Conservation (phyloP, 1,140 invertebrate genomes). For the Drosophila kurseongensis region DNA sequence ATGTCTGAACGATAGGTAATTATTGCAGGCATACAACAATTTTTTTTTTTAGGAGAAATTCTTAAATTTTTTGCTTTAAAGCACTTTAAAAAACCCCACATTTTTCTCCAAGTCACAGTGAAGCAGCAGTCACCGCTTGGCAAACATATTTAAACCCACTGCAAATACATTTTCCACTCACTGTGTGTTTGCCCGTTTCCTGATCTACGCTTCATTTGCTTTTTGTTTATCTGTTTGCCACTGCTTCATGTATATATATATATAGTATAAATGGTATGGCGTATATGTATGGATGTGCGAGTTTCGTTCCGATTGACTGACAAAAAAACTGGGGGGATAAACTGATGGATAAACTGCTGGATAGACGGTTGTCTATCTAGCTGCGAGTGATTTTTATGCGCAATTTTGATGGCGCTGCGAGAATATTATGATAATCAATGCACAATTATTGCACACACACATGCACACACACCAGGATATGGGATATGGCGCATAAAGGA, state of each 20-base stretch:
- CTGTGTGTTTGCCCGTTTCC: slow-evolving; percentile 7
- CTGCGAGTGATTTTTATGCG: slow-evolving; percentile 46
- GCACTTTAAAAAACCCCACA: neutral
- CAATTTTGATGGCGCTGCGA: slow-evolving; percentile 60
- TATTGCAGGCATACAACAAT: no score
- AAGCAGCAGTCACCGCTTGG: slow-evolving; percentile 2
- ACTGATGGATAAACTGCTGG: slow-evolving; percentile 25
- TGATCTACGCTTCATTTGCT: slow-evolving; percentile 24
- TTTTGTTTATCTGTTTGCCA: slow-evolving; percentile 26
- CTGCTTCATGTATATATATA: slow-evolving; percentile 1
- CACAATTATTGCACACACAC: slow-evolving; percentile 63
- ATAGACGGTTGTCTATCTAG: slow-evolving; percentile 9
- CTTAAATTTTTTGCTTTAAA: neutral
- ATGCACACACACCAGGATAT: slow-evolving; percentile 6
- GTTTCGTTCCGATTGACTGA: slow-evolving; percentile 20
- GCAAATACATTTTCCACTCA: slow-evolving; percentile 1
- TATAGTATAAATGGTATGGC: neutral
- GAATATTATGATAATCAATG: slow-evolving; percentile 69
- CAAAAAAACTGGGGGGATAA: neutral
- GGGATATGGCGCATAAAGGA: slow-evolving; percentile 22
- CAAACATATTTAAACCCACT: neutral
- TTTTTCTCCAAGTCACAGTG: neutral
- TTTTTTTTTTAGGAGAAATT: no score
- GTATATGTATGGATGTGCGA: neutral
- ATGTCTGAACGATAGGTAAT: no score